These are phyloP conservation scores for Venustoraphidia nigricollis DNA, from an alignment of 2,888 invertebrate genomes.

Conservation along the genomic window DNA sequence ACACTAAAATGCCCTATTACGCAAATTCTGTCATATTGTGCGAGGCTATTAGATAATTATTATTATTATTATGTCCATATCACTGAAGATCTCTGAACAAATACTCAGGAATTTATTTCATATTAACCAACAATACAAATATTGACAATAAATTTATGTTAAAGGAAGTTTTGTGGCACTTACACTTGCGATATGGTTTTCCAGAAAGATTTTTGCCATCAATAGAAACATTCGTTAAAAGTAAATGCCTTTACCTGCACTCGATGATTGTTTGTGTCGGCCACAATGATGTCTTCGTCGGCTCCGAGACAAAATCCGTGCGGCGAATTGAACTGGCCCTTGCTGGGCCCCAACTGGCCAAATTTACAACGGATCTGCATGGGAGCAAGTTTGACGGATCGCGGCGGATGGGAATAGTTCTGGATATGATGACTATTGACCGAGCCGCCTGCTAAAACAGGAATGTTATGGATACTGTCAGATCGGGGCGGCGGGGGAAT, in stretches of 20 bases:
- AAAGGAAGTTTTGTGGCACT: no score
- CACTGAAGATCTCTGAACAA: no score
- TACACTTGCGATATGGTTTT: no score
- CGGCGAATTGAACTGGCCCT: conserved; percentile 91
- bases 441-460: conserved; percentile 29
- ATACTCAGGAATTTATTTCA: no score
- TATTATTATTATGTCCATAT: no score
- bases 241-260: conserved; percentile 47
- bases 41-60: no score
- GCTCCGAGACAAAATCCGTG: conserved; percentile 92
- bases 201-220: no score
- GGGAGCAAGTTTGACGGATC: conserved; percentile 59
- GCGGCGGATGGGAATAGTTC: conserved; percentile 38
- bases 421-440: conserved; percentile 23
- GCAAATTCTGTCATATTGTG: no score
- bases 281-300: conserved; percentile 92
- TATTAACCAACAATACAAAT: no score
- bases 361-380: conserved; percentile 88
- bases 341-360: conserved; percentile 82
- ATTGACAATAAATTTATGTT: no score
- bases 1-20: no score
- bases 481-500: conserved; percentile 32
- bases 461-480: conserved; percentile 24
- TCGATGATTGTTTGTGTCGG: conserved; percentile 92
- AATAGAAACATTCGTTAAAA: no score